These are phyloP conservation scores for Trichonephila clavipes DNA, from an alignment of 1,140 invertebrate genomes.

Conservation along the genomic window DNA sequence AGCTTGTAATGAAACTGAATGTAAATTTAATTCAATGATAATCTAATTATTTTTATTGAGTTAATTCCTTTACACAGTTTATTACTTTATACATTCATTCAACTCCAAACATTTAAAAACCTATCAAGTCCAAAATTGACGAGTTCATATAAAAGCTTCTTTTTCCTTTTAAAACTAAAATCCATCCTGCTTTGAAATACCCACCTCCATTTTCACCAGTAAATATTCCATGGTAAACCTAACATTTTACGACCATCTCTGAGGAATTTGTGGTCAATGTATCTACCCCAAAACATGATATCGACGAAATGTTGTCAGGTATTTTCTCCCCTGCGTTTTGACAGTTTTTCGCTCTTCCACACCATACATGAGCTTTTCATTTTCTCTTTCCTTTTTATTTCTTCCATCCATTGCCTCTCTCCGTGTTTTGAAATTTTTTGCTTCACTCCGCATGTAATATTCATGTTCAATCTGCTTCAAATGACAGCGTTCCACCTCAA, in stretches of 20 bases:
- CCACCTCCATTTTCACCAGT: background rate
- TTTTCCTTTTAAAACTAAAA: background rate
- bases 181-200: background rate
- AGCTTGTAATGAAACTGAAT: no score
- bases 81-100: background rate
- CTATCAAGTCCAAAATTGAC: background rate
- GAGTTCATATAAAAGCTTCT: background rate
- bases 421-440: constrained; percentile 37
- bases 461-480: constrained; percentile 68
- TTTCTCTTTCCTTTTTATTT: background rate
- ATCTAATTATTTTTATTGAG: no score
- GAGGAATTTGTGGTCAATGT: constrained; percentile 11
- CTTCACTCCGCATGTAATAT: constrained; percentile 49
- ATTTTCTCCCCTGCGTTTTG: background rate
- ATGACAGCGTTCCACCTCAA: constrained; percentile 38
- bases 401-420: background rate
- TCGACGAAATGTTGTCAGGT: background rate
- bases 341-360: background rate
- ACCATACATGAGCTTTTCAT: background rate
- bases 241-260: constrained; percentile 17
- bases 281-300: background rate
- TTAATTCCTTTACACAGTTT: no score
- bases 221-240: background rate
- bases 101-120: background rate
- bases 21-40: no score